Conservation (phyloP, 2,888 invertebrate genomes). For the Clitarchus hookeri region DNA sequence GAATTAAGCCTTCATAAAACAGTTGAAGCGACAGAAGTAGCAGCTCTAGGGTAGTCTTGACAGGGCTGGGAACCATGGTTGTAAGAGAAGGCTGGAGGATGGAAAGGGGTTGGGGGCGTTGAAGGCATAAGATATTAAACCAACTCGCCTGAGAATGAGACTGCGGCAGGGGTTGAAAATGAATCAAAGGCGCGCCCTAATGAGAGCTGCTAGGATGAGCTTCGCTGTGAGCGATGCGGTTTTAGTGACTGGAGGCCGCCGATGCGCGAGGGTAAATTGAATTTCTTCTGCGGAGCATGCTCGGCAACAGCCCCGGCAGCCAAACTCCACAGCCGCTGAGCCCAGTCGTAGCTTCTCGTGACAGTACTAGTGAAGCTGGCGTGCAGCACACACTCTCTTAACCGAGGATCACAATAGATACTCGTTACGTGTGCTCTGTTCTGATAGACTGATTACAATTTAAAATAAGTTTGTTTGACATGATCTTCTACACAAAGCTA, state of each 20-base stretch:
- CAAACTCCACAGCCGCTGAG: too few relatives aligned
- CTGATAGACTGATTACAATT: too few relatives aligned
- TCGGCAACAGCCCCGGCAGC: too few relatives aligned
- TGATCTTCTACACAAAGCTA: too few relatives aligned
- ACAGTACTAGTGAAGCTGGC: too few relatives aligned
- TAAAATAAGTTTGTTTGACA: too few relatives aligned
- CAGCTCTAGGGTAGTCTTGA: not conserved
- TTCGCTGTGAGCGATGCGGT: not conserved
- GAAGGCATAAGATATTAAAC: not conserved
- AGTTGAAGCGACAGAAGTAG: not conserved
- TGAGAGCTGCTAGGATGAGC: not conserved
- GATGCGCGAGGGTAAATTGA: not conserved
- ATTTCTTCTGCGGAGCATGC: not conserved
- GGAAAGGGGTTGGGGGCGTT: not conserved
- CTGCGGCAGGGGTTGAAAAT: not conserved
- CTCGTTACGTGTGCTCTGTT: too few relatives aligned
- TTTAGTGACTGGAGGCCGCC: not conserved
- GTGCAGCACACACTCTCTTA: too few relatives aligned
- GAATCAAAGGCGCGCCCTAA: not conserved
- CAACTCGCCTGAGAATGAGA: not conserved
- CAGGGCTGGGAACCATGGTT: too few relatives aligned
- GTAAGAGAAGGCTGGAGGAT: not conserved
- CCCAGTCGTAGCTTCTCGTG: too few relatives aligned
- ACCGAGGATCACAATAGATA: too few relatives aligned
- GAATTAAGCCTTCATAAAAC: not conserved